Conservation (phyloP, 2,113 vertebrate species). For the Sminthopsis crassicaudata region DNA sequence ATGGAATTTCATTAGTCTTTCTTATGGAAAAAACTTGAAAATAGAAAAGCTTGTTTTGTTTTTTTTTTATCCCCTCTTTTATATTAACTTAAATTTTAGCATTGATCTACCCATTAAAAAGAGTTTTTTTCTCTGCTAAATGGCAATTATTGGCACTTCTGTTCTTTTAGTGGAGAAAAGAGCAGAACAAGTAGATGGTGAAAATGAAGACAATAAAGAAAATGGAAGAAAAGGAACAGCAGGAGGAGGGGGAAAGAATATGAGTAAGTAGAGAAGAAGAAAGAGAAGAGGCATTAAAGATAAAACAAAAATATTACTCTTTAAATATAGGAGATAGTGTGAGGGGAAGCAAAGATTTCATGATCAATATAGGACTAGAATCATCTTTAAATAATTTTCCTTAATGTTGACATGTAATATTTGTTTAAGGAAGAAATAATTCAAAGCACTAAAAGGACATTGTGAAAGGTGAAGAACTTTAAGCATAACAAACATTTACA, state of each 20-base stretch:
- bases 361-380: not conserved
- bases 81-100: not conserved
- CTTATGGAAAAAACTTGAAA: constrained; percentile 16
- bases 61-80: not conserved
- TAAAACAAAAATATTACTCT: not conserved
- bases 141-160: not conserved
- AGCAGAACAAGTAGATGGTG: too few species aligned
- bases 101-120: not conserved
- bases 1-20: constrained; percentile 67
- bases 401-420: not conserved
- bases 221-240: not conserved
- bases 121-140: not conserved
- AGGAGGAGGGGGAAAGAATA: too few species aligned
- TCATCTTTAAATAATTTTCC: not conserved
- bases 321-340: not conserved
- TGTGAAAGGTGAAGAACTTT: constrained; percentile 21
- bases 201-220: too few species aligned
- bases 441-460: not conserved
- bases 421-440: not conserved
- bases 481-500: not conserved
- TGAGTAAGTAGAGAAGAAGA: too few species aligned
- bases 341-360: not conserved
- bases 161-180: not conserved
- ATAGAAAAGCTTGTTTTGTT: constrained; percentile 11
- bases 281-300: not conserved